Percentiles rank a stretch among this genome's conserved stretches.
Evolutionary conservation across 2,113 vertebrate genomes (phyloP).

Genomic region (Eubucco bourcierii): DNA sequence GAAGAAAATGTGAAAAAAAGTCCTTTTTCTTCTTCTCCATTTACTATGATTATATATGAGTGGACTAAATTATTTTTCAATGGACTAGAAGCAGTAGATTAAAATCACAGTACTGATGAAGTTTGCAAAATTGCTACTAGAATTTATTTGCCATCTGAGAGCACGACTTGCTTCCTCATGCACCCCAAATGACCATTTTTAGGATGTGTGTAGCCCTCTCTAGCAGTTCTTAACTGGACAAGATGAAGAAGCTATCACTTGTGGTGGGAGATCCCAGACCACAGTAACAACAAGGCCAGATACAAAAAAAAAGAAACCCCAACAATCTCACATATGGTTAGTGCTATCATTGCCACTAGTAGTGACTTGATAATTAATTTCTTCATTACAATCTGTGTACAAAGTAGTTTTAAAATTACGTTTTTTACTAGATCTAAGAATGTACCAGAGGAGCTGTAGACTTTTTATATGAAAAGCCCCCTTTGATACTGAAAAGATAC

Average conservation of each 20-base stretch:
- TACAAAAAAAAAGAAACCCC: not conserved
- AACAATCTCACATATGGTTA: not conserved
- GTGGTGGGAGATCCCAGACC: not conserved
- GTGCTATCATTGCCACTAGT: not conserved
- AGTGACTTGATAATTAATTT: not conserved
- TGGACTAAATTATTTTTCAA: not conserved
- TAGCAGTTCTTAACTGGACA: not conserved
- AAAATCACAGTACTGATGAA: not conserved
- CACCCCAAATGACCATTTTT: not conserved
- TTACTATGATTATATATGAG: not conserved
- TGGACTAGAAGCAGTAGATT: not conserved
- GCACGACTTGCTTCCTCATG: not conserved
- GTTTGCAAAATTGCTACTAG: not conserved
- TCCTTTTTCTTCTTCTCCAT: not conserved
- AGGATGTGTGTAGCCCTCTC: not conserved
- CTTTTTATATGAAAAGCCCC: not conserved
- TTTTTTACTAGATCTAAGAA: not conserved
- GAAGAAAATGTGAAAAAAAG: not conserved
- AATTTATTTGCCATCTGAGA: not conserved
- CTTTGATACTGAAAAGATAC: not conserved
- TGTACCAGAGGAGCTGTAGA: not conserved
- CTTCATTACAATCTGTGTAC: not conserved
- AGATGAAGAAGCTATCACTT: not conserved
- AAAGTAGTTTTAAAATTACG: not conserved
- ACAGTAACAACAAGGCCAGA: not conserved